Base-by-base conservation (phyloP, 2,797 vertebrate genomes). In the Gadopsis bispinosus region DNA sequence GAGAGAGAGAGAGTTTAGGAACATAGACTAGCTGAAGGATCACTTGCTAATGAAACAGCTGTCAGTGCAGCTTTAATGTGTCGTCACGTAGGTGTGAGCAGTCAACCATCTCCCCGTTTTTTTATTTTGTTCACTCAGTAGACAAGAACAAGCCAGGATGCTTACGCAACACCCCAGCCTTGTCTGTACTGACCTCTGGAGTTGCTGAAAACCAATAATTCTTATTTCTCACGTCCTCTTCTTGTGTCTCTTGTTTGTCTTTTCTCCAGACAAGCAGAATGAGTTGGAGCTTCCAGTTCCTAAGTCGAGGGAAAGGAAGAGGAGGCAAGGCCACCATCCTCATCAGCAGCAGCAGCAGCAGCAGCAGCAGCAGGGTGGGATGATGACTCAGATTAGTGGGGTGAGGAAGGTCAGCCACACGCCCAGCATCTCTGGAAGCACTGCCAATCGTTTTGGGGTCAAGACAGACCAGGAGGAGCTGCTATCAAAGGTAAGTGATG, bases 321-420 rank as follows among this genome's bases (percentile, higher is more conserved):
- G 97, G 91, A 97, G 97, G 91, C 98, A 98, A 95, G 97, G 96
- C 63, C 91, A 89, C 11, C 88, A 41, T 41, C 39, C 12, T 41
- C 39, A 41, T 41, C 88, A 89, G 26, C 88, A 91, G 59, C 90
- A 87, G 60, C 90, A 83, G 11, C 88, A 89, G 26, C 88, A 91
- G 59, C 90, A 87, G 60, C 90, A 91, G 62, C 89, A 88, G 70
- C 97, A 91, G 94, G 96, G 85, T n/a, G 92, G 90, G 56, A 91
- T 97, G 82, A 98, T 99, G 97, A 97, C 96, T 19, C 97, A 99
- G 92, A 98, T 99, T 90, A 99, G 97, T 0, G 98, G 97, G 13
- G 97, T 98, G 83, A 98, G 96, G 91, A 99, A 99, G 91, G 85
- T 98, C 79, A 97, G 96, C 93, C 96, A 98, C 33, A 96, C 96